Conservation (phyloP, 2,797 vertebrate species). For the Catharus ustulatus region DNA sequence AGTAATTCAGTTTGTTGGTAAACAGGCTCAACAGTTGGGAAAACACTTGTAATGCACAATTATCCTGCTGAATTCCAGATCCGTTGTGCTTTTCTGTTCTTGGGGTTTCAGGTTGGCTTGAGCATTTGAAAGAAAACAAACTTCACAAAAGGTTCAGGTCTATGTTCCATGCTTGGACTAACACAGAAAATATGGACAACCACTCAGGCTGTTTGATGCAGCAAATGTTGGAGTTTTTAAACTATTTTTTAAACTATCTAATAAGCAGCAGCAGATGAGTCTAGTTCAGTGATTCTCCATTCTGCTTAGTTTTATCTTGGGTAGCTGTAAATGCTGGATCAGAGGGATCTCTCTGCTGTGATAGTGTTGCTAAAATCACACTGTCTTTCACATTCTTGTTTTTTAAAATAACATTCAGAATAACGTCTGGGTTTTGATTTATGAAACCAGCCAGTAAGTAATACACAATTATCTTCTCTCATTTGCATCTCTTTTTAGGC, state of each 20-base stretch:
- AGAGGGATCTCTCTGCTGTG: background rate
- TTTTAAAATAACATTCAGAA: background rate
- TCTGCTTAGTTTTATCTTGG: background rate
- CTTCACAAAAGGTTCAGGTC: background rate
- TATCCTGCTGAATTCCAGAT: background rate
- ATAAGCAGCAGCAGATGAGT: background rate
- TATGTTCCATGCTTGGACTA: background rate
- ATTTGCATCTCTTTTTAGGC: conserved; percentile 73
- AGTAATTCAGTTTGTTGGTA: background rate
- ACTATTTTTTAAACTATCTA: background rate
- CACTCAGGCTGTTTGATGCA: background rate
- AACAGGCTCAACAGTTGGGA: background rate
- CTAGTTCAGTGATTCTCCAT: background rate
- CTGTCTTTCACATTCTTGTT: background rate
- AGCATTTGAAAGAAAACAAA: background rate
- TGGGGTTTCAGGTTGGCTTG: background rate
- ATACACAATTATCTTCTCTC: background rate
- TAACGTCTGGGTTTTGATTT: background rate
- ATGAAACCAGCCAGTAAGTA: background rate
- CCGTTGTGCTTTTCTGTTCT: background rate
- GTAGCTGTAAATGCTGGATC: background rate
- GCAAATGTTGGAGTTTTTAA: background rate
- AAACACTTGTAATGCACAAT: background rate
- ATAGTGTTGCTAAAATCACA: background rate
- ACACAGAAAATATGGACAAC: background rate